These are phyloP conservation scores for Phoxinus dragarum DNA, from an alignment of 2,797 vertebrate genomes.

Conservation along the genomic window DNA sequence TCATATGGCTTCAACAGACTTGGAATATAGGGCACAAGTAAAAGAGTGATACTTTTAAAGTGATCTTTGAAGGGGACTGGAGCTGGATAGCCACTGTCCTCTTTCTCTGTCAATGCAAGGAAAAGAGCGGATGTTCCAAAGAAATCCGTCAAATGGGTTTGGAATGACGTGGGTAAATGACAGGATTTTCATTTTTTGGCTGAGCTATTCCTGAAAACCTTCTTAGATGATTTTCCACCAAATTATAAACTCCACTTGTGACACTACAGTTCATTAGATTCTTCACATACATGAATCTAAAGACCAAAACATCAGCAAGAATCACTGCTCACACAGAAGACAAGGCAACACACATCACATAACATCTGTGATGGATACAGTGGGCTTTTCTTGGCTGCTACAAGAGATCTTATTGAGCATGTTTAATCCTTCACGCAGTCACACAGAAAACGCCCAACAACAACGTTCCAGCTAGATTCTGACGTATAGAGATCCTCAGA, in stretches of 20 bases:
- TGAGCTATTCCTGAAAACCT: neutral
- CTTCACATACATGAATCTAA: neutral
- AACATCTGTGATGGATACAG: constrained; percentile 39
- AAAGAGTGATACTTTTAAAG: too few relatives aligned
- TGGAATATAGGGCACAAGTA: neutral
- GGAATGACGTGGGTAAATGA: neutral
- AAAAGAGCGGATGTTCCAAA: neutral
- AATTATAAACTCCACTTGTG: neutral
- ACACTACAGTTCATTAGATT: neutral
- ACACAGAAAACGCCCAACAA: neutral
- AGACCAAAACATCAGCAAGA: neutral
- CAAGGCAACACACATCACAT: constrained; percentile 39
- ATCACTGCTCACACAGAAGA: neutral
- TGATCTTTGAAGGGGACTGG: neutral
- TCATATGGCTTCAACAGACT: neutral
- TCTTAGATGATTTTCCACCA: neutral
- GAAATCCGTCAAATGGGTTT: neutral
- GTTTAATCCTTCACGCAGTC: neutral
- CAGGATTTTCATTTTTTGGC: neutral
- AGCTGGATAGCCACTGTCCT: neutral
- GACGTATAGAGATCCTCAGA: neutral
- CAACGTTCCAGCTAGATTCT: neutral
- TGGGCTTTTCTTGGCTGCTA: constrained; percentile 44
- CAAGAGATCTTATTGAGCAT: constrained; percentile 35
- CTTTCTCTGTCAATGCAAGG: neutral